Evolutionary conservation across 2,113 vertebrate species (phyloP), one percentile per base, ranked within the genome.

Genomic region (Prunella fulvescens): DNA sequence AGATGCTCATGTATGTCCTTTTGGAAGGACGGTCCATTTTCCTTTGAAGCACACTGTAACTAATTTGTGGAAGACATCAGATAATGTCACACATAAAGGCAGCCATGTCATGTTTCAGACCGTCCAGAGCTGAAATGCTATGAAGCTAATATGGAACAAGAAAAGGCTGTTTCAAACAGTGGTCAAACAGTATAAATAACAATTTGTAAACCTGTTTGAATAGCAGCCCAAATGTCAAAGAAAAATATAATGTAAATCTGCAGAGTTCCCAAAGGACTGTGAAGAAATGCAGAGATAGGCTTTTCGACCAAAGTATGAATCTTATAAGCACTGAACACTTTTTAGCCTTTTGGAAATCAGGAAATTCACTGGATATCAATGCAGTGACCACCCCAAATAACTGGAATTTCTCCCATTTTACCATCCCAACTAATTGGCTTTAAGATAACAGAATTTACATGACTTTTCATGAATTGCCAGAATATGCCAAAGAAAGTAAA

Each of bases 81-180:
- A 92, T 95, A 94, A 94, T 83, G 81, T 86, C 80, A 95, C 18
- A 51, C 10, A 39, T 48, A 92, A 94, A 92, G 62, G 62, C 74
- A 82, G 40, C 33, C 62, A 70, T 42, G 51, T 56, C 60, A 14
- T 70, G 25, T 81, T 79, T 91, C 74, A 88, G 40, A n/a, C n/a
- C 56, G 39, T 25, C 28, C 33, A 73, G 47, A 77, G 19, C 17
- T 70, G 53, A 71, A 95, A 86, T 73, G 51, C 18, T 80, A 12
- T 54, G 62, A 81, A 92, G 50, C 26, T 82, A 20, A 70, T 80
- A 58, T 3, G 28, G 54, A 92, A 40, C 17, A 86, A 88, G 58
- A 6, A 78, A 78, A 62, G 23, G 13, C 3, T 62, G 66, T 54
- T 65, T 90, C 39, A 53, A 82, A 50, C 9, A 62, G 26, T 51